A percentile compares a stretch with the other conserved stretches of the same genome.
Evolutionary conservation across 1,140 invertebrate genomes (phyloP).

Genomic region (Microplitis mediator): DNA sequence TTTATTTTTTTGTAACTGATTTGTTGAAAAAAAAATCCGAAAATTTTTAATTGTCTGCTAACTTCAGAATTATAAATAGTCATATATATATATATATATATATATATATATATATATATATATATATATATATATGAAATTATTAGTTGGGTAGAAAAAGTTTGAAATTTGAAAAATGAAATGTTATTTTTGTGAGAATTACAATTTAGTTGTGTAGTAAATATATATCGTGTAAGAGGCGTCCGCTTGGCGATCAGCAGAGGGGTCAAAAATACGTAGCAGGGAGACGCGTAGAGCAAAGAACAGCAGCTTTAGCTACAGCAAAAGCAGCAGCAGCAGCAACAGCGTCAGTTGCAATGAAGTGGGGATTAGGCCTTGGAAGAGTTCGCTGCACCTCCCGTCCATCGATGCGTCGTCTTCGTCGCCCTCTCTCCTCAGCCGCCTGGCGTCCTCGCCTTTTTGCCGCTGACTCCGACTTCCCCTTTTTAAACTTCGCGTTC

Average conservation of each 20-base stretch:
- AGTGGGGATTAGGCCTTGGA: constrained; percentile 52
- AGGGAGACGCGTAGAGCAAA: constrained; percentile 21
- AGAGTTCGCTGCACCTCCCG: constrained; percentile 63
- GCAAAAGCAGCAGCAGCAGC: constrained; percentile 23
- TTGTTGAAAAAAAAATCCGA: too few species aligned
- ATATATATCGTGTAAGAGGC: constrained; percentile 36
- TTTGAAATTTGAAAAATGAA: not conserved
- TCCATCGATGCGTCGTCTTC: constrained; percentile 47
- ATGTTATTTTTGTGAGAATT: not conserved
- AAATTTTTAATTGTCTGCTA: too few species aligned
- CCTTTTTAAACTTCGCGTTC: constrained; percentile 50
- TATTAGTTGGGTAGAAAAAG: too few species aligned
- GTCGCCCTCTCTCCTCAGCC: constrained; percentile 22
- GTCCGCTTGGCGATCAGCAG: constrained; percentile 28
- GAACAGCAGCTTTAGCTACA: constrained; percentile 14
- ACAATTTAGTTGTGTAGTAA: constrained; percentile 31
- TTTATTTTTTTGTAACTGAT: too few species aligned
- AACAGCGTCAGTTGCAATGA: not conserved
- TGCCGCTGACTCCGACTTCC: constrained; percentile 50
- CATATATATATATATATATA: too few species aligned
- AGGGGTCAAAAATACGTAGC: constrained; percentile 3
- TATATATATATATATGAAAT: not conserved
- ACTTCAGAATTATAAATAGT: too few species aligned
- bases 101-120: too few species aligned
- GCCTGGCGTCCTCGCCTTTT: constrained; percentile 24